phyloP scores from a whole-genome alignment of 2,113 vertebrate species.

The Eleginops maclovinus region DNA sequence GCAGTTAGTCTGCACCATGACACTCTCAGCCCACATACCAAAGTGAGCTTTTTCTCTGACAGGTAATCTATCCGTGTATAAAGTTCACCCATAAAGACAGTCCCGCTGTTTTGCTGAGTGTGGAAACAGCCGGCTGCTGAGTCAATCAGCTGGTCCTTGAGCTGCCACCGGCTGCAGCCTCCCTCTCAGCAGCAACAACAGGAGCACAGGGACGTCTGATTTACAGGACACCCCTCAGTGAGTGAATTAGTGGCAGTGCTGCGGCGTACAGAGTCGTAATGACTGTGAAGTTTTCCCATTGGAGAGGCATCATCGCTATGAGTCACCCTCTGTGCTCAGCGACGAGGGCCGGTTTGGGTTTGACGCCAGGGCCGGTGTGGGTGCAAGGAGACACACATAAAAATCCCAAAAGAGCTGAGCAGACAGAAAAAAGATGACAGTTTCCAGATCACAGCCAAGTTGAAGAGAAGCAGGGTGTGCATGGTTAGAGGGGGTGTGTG shows the following conservation, averaged over 20 bases:
- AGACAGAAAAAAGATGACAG: constrained; percentile 51
- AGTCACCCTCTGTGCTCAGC: constrained; percentile 31
- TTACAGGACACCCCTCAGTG: constrained; percentile 61
- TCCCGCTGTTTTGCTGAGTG: constrained; percentile 59
- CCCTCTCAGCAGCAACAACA: constrained; percentile 14
- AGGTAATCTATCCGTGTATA: constrained; percentile 50
- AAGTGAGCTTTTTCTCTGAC: constrained; percentile 52
- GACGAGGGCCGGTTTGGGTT: constrained; percentile 11
- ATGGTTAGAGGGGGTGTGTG: constrained; percentile 12
- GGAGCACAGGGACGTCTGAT: constrained; percentile 47
- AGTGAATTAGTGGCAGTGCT: constrained; percentile 61
- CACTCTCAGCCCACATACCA: constrained; percentile 33
- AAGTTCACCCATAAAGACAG: constrained; percentile 41
- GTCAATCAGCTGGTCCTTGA: constrained; percentile 72
- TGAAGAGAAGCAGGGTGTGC: constrained; percentile 24
- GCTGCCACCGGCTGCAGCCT: too few species aligned
- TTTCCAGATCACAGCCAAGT: constrained; percentile 57
- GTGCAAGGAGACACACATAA: constrained; percentile 14
- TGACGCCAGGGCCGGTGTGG: constrained; percentile 18
- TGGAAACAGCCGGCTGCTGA: constrained; percentile 18
- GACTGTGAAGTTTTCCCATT: constrained; percentile 38
- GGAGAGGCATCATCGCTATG: constrained; percentile 42
- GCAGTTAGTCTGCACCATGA: constrained; percentile 24
- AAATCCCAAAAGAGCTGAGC: constrained; percentile 62
- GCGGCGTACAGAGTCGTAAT: constrained; percentile 38